Evolutionary conservation across 2,113 vertebrate species (phyloP).

Genomic region (Pelmatolapia mariae): DNA sequence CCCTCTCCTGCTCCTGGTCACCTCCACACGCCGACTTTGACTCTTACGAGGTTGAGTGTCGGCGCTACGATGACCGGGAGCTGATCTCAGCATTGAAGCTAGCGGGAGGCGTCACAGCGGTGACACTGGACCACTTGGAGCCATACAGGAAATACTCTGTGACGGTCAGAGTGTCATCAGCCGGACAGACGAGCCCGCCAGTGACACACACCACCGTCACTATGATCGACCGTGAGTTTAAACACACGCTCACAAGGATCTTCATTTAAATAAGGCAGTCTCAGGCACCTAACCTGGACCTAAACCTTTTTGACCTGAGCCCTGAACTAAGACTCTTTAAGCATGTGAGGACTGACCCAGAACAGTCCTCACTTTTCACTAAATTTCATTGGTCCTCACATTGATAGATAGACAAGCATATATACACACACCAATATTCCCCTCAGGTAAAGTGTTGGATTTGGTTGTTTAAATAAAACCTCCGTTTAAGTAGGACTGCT

Average conservation of each 20-base stretch:
- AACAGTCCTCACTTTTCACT: not conserved
- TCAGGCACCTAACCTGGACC: not conserved
- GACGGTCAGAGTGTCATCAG: constrained; percentile 28
- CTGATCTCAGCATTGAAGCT: constrained; percentile 24
- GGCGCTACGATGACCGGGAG: constrained; percentile 23
- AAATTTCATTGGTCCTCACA: not conserved
- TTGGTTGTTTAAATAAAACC: not conserved
- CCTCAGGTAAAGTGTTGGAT: not conserved
- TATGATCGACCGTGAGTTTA: constrained; percentile 93
- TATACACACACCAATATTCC: not conserved
- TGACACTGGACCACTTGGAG: constrained; percentile 56
- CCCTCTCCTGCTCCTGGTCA: constrained; percentile 87
- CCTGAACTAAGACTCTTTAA: not conserved
- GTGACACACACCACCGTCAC: constrained; percentile 83
- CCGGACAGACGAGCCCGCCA: constrained; percentile 24
- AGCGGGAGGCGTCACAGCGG: constrained; percentile 7
- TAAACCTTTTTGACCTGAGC: not conserved
- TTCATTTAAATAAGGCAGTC: not conserved
- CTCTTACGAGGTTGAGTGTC: constrained; percentile 56
- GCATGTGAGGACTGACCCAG: not conserved
- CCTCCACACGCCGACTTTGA: constrained; percentile 85
- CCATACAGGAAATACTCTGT: constrained; percentile 46
- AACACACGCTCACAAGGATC: not conserved
- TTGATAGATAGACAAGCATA: not conserved
- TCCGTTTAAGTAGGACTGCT: not conserved